A percentile compares a stretch with the other conserved stretches of the same genome.
These are phyloP conservation scores for Epizoanthus illoricatus DNA, from an alignment of 92 coral and sea anemone species.

Conservation along the genomic window DNA sequence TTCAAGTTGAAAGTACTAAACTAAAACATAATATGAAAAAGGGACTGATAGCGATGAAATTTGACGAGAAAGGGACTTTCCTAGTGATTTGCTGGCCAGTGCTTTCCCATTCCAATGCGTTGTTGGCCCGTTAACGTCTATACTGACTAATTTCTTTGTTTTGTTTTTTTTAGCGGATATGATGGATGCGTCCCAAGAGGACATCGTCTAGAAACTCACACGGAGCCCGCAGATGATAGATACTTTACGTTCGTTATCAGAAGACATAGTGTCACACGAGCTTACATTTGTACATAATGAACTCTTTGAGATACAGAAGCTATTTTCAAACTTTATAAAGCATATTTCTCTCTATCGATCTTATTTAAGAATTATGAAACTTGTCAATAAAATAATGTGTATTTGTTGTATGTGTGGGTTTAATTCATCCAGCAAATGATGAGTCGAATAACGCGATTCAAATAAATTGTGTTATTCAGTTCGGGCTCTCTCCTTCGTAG, in stretches of 20 bases:
- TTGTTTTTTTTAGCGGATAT: slow-evolving; percentile 56
- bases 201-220: slow-evolving; percentile 54
- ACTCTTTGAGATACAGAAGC: slow-evolving; percentile 49
- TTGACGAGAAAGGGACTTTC: no score
- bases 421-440: no score
- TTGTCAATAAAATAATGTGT: slow-evolving; percentile 16
- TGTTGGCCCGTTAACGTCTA: background rate
- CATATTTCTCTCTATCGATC: slow-evolving; percentile 50
- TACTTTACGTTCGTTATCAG: slow-evolving; percentile 14
- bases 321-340: slow-evolving; percentile 59
- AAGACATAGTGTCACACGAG: slow-evolving; percentile 1
- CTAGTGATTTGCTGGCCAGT: no score
- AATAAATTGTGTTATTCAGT: no score
- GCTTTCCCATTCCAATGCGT: background rate
- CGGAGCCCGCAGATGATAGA: background rate
- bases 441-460: no score
- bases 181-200: slow-evolving; percentile 84
- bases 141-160: background rate
- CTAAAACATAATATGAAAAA: no score
- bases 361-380: slow-evolving; percentile 56
- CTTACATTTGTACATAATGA: slow-evolving; percentile 58
- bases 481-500: no score
- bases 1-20: no score
- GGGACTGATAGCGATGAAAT: no score
- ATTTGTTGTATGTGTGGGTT: background rate